Conservation (phyloP, 2,113 vertebrate genomes). For the Felis chaus region DNA sequence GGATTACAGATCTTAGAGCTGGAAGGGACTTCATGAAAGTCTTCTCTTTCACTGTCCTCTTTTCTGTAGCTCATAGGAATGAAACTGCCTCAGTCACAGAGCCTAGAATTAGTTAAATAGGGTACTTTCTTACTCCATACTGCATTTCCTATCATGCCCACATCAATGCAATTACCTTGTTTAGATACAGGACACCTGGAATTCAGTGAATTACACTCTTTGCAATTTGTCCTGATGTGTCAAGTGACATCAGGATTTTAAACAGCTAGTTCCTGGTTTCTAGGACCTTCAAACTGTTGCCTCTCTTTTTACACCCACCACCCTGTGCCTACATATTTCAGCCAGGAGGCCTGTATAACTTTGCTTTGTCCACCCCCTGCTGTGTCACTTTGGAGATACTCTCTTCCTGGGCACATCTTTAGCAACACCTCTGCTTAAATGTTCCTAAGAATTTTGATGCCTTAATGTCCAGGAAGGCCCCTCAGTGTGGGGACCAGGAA, state of each 20-base stretch:
- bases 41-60: background rate
- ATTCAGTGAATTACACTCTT: background rate
- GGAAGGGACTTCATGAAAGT: background rate
- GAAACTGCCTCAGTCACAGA: background rate
- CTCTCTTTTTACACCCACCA: background rate
- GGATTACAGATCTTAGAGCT: background rate
- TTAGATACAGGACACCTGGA: background rate
- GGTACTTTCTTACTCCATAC: background rate
- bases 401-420: background rate
- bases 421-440: background rate
- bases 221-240: background rate
- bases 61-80: conserved; percentile 1
- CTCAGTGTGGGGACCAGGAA: background rate
- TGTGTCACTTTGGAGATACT: background rate
- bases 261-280: background rate
- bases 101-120: background rate
- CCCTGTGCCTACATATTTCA: background rate
- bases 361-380: background rate
- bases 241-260: background rate
- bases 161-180: background rate
- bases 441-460: background rate
- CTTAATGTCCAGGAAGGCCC: background rate
- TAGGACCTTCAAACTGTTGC: background rate
- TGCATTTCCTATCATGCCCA: background rate
- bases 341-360: background rate